phyloP scores from a whole-genome alignment of 1,140 invertebrate species.

The Melipona quadrifasciata region DNA sequence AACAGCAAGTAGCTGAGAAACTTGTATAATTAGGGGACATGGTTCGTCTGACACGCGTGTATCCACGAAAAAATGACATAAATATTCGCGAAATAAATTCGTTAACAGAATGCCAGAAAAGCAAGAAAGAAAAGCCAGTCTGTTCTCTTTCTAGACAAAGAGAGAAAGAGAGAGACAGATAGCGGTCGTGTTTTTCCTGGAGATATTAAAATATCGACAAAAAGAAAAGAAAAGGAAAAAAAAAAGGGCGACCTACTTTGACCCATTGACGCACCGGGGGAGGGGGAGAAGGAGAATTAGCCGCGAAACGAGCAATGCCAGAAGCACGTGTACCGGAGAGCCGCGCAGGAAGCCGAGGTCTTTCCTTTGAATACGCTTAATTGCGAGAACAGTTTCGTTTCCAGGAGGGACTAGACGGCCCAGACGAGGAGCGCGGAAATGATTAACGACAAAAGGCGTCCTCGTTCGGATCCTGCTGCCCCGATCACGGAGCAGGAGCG shows the following conservation, averaged over 20 bases:
- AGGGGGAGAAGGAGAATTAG: slow-evolving; percentile 43
- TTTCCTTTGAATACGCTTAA: slow-evolving; percentile 70
- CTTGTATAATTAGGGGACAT: no score
- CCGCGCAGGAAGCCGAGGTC: slow-evolving; percentile 43
- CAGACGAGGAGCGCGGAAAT: slow-evolving; percentile 68
- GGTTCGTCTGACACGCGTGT: no score
- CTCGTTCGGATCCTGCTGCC: slow-evolving; percentile 34
- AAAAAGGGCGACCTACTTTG: slow-evolving; percentile 37
- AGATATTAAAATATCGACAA: slow-evolving; percentile 38
- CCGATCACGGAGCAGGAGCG: not conserved
- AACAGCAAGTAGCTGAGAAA: no score
- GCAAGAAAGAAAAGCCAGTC: not conserved
- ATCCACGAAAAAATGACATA: no score
- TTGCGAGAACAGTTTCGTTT: slow-evolving; percentile 70
- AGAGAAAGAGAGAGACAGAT: no score
- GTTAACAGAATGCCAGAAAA: no score
- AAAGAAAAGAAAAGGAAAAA: not conserved
- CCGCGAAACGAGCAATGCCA: slow-evolving; percentile 59
- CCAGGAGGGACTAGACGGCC: slow-evolving; percentile 46
- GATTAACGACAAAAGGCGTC: slow-evolving; percentile 71
- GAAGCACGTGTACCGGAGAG: slow-evolving; percentile 60
- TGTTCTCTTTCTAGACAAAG: no score
- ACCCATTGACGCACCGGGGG: not conserved
- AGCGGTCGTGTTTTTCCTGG: not conserved
- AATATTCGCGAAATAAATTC: no score